phyloP scores from a whole-genome alignment of 2,113 vertebrate genomes.

The Cepphus grylle region DNA sequence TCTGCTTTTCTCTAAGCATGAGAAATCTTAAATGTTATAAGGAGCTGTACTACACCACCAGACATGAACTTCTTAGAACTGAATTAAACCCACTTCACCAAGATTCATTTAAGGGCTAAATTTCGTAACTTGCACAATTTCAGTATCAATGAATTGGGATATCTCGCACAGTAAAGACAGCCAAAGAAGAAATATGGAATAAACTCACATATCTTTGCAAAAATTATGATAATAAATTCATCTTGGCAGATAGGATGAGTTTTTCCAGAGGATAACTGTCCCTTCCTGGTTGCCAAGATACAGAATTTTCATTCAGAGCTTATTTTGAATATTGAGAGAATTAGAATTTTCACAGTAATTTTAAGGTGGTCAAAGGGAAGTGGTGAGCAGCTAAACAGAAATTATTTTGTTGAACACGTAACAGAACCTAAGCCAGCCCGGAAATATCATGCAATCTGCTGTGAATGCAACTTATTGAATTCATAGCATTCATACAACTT shows the following conservation, averaged over 20 bases:
- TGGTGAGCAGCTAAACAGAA: neutral
- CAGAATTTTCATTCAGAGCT: neutral
- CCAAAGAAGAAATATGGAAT: neutral
- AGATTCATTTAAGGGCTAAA: neutral
- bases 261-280: slow-evolving; percentile 12
- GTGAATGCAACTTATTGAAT: neutral
- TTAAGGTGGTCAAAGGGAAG: neutral
- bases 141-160: neutral
- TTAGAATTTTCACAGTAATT: neutral
- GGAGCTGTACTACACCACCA: neutral
- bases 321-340: neutral
- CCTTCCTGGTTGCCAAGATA: slow-evolving; percentile 23
- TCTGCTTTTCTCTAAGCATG: neutral
- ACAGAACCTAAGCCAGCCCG: neutral
- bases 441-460: neutral
- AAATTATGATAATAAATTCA: slow-evolving; percentile 23
- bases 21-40: neutral
- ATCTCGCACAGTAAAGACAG: neutral
- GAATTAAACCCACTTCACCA: neutral
- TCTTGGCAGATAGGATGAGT: neutral
- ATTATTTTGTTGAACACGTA: neutral
- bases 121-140: neutral
- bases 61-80: neutral
- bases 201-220: neutral
- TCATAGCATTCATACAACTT: neutral